Conservation (phyloP, 2,888 invertebrate genomes). For the Thereva unica region DNA sequence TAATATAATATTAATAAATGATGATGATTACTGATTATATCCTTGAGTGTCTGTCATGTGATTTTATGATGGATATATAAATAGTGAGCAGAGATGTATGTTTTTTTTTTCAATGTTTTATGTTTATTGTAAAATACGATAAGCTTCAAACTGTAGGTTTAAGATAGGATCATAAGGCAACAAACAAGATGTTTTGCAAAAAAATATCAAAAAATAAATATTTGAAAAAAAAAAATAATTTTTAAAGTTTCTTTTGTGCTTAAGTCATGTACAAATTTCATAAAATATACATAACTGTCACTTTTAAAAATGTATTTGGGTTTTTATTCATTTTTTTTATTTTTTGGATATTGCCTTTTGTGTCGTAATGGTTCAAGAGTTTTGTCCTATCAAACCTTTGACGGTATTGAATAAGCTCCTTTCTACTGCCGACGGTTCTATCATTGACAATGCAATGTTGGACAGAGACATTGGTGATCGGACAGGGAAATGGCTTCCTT, state of each 20-base stretch:
- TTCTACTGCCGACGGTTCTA: too few relatives aligned
- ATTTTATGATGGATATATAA: slow-evolving; percentile 21
- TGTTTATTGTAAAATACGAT: slow-evolving; percentile 29
- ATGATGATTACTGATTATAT: not conserved
- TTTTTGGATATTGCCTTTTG: too few relatives aligned
- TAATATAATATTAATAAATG: too few relatives aligned
- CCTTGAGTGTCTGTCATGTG: slow-evolving; percentile 29
- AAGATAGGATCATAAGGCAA: slow-evolving; percentile 20
- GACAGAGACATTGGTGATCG: too few relatives aligned
- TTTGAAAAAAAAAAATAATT: slow-evolving; percentile 22
- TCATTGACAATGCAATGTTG: too few relatives aligned
- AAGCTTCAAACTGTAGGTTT: slow-evolving; percentile 27
- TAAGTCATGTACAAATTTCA: slow-evolving; percentile 34
- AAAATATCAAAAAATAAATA: slow-evolving; percentile 26
- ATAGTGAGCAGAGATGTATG: slow-evolving; percentile 21
- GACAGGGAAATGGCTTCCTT: too few relatives aligned
- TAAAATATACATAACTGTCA: slow-evolving; percentile 34
- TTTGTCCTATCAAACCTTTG: too few relatives aligned
- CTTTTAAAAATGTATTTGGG: slow-evolving; percentile 12
- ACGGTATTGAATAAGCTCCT: too few relatives aligned
- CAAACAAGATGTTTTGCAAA: slow-evolving; percentile 25
- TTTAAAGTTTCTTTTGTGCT: slow-evolving; percentile 27
- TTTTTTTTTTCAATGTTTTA: slow-evolving; percentile 28
- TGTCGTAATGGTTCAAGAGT: too few relatives aligned
- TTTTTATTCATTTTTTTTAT: too few relatives aligned